A percentile compares a stretch with the other conserved stretches of the same genome.
Conservation (phyloP, 2,113 vertebrate genomes). For the Aleadryas rufinucha region DNA sequence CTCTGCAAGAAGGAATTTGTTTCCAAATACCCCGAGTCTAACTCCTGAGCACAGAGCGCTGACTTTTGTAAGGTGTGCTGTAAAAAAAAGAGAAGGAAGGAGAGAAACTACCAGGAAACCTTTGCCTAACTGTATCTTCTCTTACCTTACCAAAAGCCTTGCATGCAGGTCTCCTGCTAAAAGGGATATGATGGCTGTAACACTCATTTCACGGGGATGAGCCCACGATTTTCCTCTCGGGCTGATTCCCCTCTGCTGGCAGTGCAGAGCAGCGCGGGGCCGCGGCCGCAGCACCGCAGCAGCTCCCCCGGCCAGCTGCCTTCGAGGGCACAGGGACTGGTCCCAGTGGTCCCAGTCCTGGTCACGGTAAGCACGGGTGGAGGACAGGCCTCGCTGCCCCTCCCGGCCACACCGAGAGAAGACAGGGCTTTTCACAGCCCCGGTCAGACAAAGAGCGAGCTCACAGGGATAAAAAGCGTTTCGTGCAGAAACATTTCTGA, state of each 20-base stretch:
- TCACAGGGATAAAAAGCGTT: accelerated
- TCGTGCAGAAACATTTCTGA: background rate
- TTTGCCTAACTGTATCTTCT: background rate
- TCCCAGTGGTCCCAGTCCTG: accelerated
- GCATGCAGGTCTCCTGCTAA: background rate
- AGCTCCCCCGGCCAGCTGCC: background rate
- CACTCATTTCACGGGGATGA: accelerated
- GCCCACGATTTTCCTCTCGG: background rate
- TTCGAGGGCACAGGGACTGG: accelerated
- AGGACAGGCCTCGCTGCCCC: background rate
- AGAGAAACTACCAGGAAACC: background rate
- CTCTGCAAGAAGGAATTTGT: background rate
- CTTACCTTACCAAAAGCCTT: background rate
- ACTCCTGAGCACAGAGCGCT: background rate
- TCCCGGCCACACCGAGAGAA: accelerated
- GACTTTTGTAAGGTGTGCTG: background rate
- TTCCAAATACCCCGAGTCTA: background rate
- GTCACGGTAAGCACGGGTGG: accelerated
- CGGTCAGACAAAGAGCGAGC: background rate
- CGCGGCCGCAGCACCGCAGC: accelerated
- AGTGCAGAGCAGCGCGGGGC: background rate
- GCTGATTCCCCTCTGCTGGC: background rate
- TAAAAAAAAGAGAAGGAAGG: background rate
- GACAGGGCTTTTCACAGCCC: background rate
- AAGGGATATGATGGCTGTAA: background rate